Evolutionary conservation across 2,888 invertebrate genomes (phyloP).

Genomic region (Pollenia amentaria): DNA sequence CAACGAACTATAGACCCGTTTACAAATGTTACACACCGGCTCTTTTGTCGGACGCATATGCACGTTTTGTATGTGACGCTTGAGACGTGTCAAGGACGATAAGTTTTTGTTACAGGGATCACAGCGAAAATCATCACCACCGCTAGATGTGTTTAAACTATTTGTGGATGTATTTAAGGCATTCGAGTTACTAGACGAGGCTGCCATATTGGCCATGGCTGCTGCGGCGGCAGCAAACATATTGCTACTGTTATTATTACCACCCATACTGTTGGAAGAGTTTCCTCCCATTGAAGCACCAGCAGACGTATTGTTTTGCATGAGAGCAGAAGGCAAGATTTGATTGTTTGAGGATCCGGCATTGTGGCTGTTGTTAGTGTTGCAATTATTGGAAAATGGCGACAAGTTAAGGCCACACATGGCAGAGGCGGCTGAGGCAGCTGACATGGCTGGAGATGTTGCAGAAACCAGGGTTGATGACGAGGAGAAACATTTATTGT

Average conservation of each 20-base stretch:
- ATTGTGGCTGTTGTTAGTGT: constrained; percentile 74
- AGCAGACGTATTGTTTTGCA: constrained; percentile 64
- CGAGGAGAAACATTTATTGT: constrained; percentile 77
- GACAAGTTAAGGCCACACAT: constrained; percentile 83
- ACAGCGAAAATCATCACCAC: constrained; percentile 94
- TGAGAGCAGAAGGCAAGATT: constrained; percentile 74
- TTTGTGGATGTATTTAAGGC: constrained; percentile 78
- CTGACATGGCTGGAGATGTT: constrained; percentile 79
- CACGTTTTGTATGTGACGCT: constrained; percentile 96
- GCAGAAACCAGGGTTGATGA: constrained; percentile 66
- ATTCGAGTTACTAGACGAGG: constrained; percentile 76
- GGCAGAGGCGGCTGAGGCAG: constrained; percentile 81
- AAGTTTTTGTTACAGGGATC: constrained; percentile 96
- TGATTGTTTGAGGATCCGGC: constrained; percentile 74
- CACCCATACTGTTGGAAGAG: constrained; percentile 62
- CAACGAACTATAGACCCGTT: constrained; percentile 95
- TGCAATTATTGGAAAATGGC: constrained; percentile 81
- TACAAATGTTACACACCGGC: constrained; percentile 96
- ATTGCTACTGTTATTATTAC: constrained; percentile 74
- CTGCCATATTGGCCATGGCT: constrained; percentile 82
- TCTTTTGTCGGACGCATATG: constrained; percentile 95
- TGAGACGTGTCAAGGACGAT: constrained; percentile 93
- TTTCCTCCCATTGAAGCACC: constrained; percentile 60
- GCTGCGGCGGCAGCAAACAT: constrained; percentile 80
- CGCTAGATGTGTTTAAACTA: constrained; percentile 79